Evolutionary conservation across 2,888 invertebrate genomes (phyloP), one percentile per base, ranked within the genome.

Genomic region (Galerucella calmariensis): DNA sequence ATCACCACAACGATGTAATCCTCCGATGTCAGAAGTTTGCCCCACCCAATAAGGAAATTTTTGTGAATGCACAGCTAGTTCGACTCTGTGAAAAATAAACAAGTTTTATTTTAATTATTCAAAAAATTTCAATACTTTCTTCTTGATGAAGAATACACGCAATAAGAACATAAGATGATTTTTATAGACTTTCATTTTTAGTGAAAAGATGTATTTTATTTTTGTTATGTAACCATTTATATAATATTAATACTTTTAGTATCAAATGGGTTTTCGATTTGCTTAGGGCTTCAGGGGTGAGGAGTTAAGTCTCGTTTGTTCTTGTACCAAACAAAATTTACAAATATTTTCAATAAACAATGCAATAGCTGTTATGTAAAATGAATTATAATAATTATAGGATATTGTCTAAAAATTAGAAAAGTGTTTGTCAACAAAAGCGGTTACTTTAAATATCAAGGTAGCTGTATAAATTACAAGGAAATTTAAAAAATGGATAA

Each of bases 401-500:
- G 59, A 59, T 59, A 12, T 20, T 20, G 20, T 27, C 16, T 56
- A 1, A 27, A 48, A 67, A 20, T 56, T 35, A n/a, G 9, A 67
- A 10, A 67, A 16, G 24, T 53, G 56, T 67, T 67, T 67, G 67
- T 67, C 67, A 67, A 67, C 67, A 35, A 14, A 27, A 20, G 35
- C 41, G 56, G 67, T 56, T 24, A 67, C 16, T 67, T 67, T 56
- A 67, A 67, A 67, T 67, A 67, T 67, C 67, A 67, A 67, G 67
- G 67, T 56, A 56, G 27, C 56, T 67, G 56, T 66, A 51, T 61
- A 56, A 27, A 67, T 53, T 67, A 56, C 41, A 35, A 56, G 67
- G 67, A 67, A 67, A 67, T 67, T 53, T 24, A 56, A 35, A 24
- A 67, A 67, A 67, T 41, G n/a, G 41, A 67, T 56, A 67, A 51